Evolutionary conservation across 2,888 invertebrate genomes (phyloP).

Genomic region (Scaptomyza cyrtandrae): DNA sequence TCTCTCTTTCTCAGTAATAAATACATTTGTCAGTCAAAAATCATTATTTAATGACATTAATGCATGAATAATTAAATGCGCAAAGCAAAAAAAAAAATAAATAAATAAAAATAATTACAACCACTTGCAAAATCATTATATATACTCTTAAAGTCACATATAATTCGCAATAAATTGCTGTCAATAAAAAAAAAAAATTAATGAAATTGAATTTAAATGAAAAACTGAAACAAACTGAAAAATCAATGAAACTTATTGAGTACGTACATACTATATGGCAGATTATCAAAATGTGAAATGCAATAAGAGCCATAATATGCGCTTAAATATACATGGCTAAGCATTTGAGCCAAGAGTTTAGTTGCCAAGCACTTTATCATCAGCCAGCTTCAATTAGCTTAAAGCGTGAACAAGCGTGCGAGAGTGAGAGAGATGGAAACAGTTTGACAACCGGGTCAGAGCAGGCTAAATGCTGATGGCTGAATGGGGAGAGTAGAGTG

Average conservation of each 20-base stretch:
- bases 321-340: conserved; percentile 12
- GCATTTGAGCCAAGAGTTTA: conserved; percentile 31
- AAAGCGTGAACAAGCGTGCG: conserved; percentile 2
- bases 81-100: not conserved
- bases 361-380: conserved; percentile 55
- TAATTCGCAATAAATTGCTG: not conserved
- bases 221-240: not conserved
- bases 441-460: conserved; percentile 38
- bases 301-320: conserved; percentile 30
- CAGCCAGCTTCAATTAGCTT: conserved; percentile 58
- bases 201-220: not conserved
- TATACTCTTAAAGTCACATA: not conserved
- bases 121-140: not conserved
- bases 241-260: not conserved
- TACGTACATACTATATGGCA: not conserved
- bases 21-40: not conserved
- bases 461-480: not conserved
- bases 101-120: not conserved
- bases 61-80: not conserved
- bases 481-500: too few species aligned
- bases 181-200: not conserved
- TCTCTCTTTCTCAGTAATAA: too few species aligned
- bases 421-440: not conserved
- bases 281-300: conserved; percentile 2
- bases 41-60: not conserved